These are phyloP conservation scores for Schrankia costaestrigalis DNA, from an alignment of 2,888 invertebrate genomes.

Conservation along the genomic window DNA sequence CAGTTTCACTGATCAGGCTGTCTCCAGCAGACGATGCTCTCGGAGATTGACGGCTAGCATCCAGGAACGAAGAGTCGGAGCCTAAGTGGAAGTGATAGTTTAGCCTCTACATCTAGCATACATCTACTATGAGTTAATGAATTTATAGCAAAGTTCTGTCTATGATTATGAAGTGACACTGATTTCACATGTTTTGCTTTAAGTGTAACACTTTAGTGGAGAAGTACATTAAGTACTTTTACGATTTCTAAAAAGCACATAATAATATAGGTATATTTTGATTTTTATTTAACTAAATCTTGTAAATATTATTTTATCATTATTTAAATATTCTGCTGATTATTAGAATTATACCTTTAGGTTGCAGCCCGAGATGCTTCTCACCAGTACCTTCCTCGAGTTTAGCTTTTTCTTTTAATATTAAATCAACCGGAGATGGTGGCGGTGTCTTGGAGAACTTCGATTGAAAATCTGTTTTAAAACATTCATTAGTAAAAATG, in stretches of 20 bases:
- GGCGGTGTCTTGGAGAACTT: conserved; percentile 86
- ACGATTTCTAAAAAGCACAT: too few relatives aligned
- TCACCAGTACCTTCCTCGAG: conserved; percentile 57
- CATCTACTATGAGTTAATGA: conserved; percentile 3
- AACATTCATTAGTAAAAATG: conserved; percentile 11
- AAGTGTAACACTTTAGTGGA: too few relatives aligned
- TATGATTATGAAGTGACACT: conserved; percentile 13
- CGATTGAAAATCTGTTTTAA: conserved; percentile 79
- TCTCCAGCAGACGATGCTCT: conserved; percentile 74
- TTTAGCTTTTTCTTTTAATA: conserved; percentile 74
- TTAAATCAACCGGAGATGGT: conserved; percentile 85
- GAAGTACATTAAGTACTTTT: too few relatives aligned
- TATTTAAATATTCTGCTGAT: too few relatives aligned
- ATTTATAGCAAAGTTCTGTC: conserved; percentile 4
- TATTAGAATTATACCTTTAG: conserved; percentile 64
- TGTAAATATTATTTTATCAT: too few relatives aligned
- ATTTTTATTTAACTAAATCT: too few relatives aligned
- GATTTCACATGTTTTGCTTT: too few relatives aligned
- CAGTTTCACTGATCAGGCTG: conserved; percentile 71
- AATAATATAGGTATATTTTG: too few relatives aligned
- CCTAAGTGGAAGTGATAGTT: conserved; percentile 49
- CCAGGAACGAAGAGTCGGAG: conserved; percentile 74
- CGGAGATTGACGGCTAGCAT: conserved; percentile 70
- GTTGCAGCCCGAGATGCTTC: conserved; percentile 68
- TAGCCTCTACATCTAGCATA: conserved; percentile 46